phyloP scores from a whole-genome alignment of 1,140 invertebrate genomes.

The Tetragonula clypearis region DNA sequence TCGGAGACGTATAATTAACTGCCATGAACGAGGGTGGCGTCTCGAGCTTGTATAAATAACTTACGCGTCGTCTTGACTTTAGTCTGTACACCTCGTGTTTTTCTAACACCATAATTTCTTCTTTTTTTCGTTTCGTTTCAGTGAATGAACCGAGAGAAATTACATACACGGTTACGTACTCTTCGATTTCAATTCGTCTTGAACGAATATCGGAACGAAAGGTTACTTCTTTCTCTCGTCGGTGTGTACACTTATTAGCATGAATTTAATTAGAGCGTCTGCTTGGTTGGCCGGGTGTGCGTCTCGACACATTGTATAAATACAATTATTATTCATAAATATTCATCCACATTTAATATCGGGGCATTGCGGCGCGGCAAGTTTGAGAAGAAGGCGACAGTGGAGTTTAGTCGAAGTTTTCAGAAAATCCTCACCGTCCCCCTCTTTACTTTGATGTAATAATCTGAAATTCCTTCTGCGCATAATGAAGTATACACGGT shows the following conservation, averaged over 20 bases:
- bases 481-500: constrained; percentile 40
- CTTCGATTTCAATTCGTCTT: not conserved
- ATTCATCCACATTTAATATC: constrained; percentile 78
- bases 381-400: constrained; percentile 52
- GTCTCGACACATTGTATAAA: constrained; percentile 72
- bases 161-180: not conserved
- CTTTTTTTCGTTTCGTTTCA: not conserved
- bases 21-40: constrained; percentile 50
- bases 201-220: not conserved
- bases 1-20: constrained; percentile 67
- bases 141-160: constrained; percentile 17
- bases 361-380: constrained; percentile 53
- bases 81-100: constrained; percentile 47
- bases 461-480: constrained; percentile 53
- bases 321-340: constrained; percentile 78
- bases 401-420: constrained; percentile 61
- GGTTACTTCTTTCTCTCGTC: constrained; percentile 33
- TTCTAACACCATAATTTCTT: constrained; percentile 22
- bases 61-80: constrained; percentile 53
- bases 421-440: constrained; percentile 49
- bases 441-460: constrained; percentile 55
- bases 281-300: constrained; percentile 29
- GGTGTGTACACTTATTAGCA: constrained; percentile 68
- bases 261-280: constrained; percentile 74
- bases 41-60: constrained; percentile 63